Evolutionary conservation across 2,888 invertebrate genomes (phyloP).

Genomic region (Operophtera brumata): DNA sequence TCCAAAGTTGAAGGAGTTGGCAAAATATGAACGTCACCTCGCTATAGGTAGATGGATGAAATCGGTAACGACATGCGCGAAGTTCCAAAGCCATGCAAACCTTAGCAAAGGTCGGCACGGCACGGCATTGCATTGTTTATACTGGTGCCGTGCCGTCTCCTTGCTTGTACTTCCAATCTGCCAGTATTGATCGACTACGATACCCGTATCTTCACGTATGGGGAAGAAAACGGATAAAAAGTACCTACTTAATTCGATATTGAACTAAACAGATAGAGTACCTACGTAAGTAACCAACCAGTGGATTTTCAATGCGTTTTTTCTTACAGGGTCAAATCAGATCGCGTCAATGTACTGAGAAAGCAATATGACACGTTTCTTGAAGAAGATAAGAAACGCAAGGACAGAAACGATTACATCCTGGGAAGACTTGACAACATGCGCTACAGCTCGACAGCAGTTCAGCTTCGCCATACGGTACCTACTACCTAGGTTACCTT

Average conservation of each 20-base stretch:
- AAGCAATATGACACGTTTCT: constrained; percentile 72
- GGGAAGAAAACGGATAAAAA: constrained; percentile 68
- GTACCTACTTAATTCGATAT: constrained; percentile 38
- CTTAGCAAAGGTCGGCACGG: constrained; percentile 66
- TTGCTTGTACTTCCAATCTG: constrained; percentile 15
- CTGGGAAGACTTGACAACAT: constrained; percentile 69
- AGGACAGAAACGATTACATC: constrained; percentile 71
- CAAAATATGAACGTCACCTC: constrained; percentile 45
- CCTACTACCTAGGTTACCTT: background rate
- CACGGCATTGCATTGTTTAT: constrained; percentile 69
- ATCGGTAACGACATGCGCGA: constrained; percentile 39
- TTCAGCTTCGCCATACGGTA: constrained; percentile 47
- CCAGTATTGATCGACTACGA: constrained; percentile 14
- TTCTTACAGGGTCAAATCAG: constrained; percentile 59
- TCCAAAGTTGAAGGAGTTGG: background rate
- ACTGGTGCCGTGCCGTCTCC: constrained; percentile 38
- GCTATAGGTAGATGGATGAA: constrained; percentile 35
- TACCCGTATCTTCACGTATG: constrained; percentile 56
- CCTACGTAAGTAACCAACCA: too few species aligned
- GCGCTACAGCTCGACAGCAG: constrained; percentile 52
- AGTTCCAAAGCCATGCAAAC: constrained; percentile 56
- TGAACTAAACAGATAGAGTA: background rate
- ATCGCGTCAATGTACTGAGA: constrained; percentile 60
- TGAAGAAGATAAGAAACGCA: constrained; percentile 72
- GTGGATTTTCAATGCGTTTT: background rate